phyloP scores from a whole-genome alignment of 2,113 vertebrate genomes.

The Mobula birostris region DNA sequence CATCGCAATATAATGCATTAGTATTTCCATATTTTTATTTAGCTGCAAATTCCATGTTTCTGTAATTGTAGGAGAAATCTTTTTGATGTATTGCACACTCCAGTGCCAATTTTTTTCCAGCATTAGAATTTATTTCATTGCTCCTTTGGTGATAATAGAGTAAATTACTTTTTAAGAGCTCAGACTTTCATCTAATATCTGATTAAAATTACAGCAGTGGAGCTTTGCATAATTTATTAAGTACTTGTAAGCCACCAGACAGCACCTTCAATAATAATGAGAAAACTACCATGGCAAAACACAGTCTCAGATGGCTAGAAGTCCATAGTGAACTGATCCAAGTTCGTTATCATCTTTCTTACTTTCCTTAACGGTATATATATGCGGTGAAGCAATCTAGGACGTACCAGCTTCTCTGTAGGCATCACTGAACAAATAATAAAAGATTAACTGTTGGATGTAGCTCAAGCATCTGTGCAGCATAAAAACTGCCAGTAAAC shows the following conservation, averaged over 20 bases:
- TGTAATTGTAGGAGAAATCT: background rate
- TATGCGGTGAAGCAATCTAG: background rate
- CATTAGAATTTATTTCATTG: background rate
- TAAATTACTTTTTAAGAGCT: constrained; percentile 21
- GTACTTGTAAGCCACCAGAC: background rate
- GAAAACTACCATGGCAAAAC: background rate
- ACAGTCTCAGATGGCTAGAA: background rate
- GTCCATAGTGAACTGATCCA: background rate
- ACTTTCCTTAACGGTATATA: background rate
- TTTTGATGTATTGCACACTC: background rate
- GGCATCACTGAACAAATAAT: background rate
- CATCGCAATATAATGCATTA: background rate
- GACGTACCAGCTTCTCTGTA: background rate
- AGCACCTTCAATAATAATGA: background rate
- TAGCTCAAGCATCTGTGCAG: background rate
- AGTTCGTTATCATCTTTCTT: background rate
- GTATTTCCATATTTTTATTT: too few species aligned
- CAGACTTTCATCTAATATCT: constrained; percentile 15
- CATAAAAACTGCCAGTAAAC: background rate
- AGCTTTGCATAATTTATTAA: constrained; percentile 30
- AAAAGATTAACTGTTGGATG: background rate
- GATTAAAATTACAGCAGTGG: background rate
- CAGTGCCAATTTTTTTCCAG: constrained; percentile 1
- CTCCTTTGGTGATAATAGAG: constrained; percentile 22
- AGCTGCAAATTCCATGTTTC: background rate